A percentile compares a stretch with the other conserved stretches of the same genome.
phyloP scores from a whole-genome alignment of 2,113 vertebrate genomes.

The Hucho hucho region DNA sequence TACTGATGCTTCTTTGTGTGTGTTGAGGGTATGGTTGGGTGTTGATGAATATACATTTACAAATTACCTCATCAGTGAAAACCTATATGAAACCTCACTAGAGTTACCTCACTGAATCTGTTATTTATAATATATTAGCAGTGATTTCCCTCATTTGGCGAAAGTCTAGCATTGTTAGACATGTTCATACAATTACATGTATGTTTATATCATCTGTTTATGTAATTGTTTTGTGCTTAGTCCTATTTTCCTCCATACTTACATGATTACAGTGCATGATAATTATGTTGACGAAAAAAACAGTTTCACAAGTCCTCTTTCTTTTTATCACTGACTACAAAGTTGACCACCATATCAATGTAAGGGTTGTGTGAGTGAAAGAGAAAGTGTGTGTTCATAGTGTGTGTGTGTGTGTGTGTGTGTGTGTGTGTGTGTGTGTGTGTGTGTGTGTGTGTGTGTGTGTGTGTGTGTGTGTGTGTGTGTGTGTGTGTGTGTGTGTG shows the following conservation, averaged over 20 bases:
- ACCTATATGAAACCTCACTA: background rate
- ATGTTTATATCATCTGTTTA: background rate
- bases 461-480: background rate
- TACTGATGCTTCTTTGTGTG: slow-evolving; percentile 39
- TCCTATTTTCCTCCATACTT: slow-evolving; percentile 17
- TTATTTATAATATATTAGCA: background rate
- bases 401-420: slow-evolving; percentile 3
- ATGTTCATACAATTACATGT: background rate
- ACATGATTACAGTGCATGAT: slow-evolving; percentile 26
- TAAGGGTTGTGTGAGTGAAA: slow-evolving; percentile 32
- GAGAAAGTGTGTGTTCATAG: background rate
- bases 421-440: slow-evolving; percentile 14
- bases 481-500: slow-evolving; percentile 22
- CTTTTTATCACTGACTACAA: slow-evolving; percentile 23
- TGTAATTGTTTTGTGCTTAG: background rate
- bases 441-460: slow-evolving; percentile 24
- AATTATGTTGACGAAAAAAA: background rate
- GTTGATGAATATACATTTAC: background rate
- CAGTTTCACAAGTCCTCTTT: slow-evolving; percentile 3
- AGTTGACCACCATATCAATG: slow-evolving; percentile 37
- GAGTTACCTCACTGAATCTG: background rate
- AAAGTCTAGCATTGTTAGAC: background rate
- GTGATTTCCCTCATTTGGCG: background rate
- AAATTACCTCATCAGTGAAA: background rate
- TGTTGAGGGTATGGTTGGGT: background rate